Conservation (phyloP, 2,113 vertebrate species). For the Pitta sordida region DNA sequence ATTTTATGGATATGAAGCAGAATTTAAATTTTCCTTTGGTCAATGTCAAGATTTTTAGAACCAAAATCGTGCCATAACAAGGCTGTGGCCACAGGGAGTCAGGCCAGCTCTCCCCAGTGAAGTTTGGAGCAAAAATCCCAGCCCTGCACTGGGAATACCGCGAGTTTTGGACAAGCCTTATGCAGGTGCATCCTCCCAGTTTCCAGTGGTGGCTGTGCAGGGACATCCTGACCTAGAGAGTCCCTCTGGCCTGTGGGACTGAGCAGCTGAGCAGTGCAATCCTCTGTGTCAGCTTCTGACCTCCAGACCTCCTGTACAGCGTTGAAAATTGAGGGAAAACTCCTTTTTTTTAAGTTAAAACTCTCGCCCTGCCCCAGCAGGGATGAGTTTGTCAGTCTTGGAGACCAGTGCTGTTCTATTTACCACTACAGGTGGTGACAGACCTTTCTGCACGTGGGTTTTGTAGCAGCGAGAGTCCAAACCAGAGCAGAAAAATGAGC, state of each 20-base stretch:
- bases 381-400: not conserved
- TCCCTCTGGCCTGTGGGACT: not conserved
- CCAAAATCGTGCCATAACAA: rapidly evolving
- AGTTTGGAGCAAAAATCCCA: not conserved
- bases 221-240: not conserved
- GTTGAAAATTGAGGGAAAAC: not conserved
- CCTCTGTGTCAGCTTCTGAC: not conserved
- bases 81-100: not conserved
- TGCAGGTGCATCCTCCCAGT: not conserved
- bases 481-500: not conserved
- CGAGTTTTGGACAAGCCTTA: not conserved
- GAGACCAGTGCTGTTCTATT: not conserved
- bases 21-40: not conserved
- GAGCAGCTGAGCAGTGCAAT: not conserved
- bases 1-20: not conserved
- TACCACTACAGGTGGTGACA: not conserved
- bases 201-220: rapidly evolving
- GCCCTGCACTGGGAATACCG: rapidly evolving
- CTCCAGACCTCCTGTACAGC: not conserved
- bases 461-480: not conserved
- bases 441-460: not conserved
- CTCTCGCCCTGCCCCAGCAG: not conserved
- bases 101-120: conserved; percentile 9
- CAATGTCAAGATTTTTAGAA: not conserved
- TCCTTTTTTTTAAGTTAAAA: not conserved